These are phyloP conservation scores for Parapristionchus giblindavisi DNA, from an alignment of 2,888 invertebrate genomes.

Conservation along the genomic window DNA sequence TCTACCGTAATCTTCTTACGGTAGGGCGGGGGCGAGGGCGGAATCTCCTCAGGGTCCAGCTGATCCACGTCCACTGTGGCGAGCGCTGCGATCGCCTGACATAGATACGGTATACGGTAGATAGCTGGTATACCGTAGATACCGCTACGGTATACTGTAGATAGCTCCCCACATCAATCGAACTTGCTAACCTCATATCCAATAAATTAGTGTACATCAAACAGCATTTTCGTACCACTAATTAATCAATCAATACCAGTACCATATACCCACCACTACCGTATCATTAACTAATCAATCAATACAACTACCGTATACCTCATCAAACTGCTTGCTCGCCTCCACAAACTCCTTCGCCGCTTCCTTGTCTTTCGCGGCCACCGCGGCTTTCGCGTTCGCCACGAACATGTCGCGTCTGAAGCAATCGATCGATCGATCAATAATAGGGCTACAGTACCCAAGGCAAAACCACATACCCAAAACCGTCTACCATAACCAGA, in stretches of 20 bases:
- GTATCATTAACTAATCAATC: not conserved
- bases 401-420: constrained; percentile 41
- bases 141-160: too few relatives aligned
- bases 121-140: too few relatives aligned
- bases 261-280: not conserved
- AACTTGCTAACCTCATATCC: too few relatives aligned
- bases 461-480: too few relatives aligned
- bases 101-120: too few relatives aligned
- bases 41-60: constrained; percentile 61
- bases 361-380: constrained; percentile 52
- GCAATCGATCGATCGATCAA: too few relatives aligned
- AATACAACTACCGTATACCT: constrained; percentile 45
- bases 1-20: constrained; percentile 40
- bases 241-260: not conserved
- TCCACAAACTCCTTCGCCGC: constrained; percentile 53
- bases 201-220: not conserved
- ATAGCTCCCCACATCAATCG: too few relatives aligned
- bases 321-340: constrained; percentile 58
- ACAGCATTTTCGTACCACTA: not conserved
- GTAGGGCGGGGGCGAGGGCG: constrained; percentile 62
- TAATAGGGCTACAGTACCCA: too few relatives aligned
- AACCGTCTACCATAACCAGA: too few relatives aligned
- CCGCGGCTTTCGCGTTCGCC: constrained; percentile 54
- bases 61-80: constrained; percentile 50
- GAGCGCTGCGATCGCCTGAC: constrained; percentile 53